Evolutionary conservation across 2,888 invertebrate species (phyloP), one percentile per base, ranked within the genome.

Genomic region (Coremacera marginata): DNA sequence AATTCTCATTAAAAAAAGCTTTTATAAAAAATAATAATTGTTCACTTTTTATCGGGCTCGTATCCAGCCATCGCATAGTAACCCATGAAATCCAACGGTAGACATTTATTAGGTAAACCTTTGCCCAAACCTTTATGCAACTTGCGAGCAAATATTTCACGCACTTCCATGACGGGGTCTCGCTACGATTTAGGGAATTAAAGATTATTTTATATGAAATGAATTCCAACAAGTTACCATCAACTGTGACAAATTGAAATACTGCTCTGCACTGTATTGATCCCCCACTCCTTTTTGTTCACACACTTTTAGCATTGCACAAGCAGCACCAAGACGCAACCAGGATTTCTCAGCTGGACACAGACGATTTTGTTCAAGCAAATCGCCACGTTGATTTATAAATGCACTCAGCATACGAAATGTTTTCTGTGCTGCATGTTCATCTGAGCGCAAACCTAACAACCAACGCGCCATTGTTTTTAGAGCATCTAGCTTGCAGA

Each of bases 381-480:
- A 90, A 88, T 96, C 96, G 16, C 97, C 98, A 85, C 97, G 96
- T 88, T 98, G 96, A 80, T 95, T 93, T 65, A 99, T 95, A 86
- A 98, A 97, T 1, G 98, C 97, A 85, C 95, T 95, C 52, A 98
- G 90, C 94, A 99, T 96, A 78, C 98, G 92, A 90, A 98, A 96
- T 2, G 98, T 98, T 89, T 97, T 97, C 90, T 96, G 95, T 0
- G 96, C 97, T 0, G 96, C 95, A 22, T 95, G 91, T 79, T 94
- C 94, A 86, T 97, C 96, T 78, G 94, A 94, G 89, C 96, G 97
- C 73, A 98, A 90, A 0, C 98, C 98, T 52, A 98, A 90, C 60
- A 98, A 90, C 98, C 98, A 98, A 67, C 98, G 93, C 0, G 98
- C 98, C 95, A 99, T 97, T 80, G 98, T 94, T 90, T 99, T 99